phyloP scores from a whole-genome alignment of 2,888 invertebrate species.

The Cantharis rufa region DNA sequence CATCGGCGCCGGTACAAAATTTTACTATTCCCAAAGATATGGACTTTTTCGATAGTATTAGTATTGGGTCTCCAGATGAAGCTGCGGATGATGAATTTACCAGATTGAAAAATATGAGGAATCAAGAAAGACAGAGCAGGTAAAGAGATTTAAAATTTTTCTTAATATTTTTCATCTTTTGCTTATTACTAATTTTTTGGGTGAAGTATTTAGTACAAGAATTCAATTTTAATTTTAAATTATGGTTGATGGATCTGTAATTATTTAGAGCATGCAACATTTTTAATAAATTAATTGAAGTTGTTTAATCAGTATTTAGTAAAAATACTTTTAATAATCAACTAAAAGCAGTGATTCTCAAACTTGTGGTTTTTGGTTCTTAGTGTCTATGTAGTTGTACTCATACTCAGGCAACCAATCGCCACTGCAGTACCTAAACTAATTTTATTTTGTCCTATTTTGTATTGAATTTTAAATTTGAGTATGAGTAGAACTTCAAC shows the following conservation, averaged over 20 bases:
- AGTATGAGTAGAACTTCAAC: not conserved
- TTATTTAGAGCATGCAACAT: not conserved
- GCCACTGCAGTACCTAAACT: too few relatives aligned
- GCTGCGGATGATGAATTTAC: conserved; percentile 69
- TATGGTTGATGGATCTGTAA: not conserved
- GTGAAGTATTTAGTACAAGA: not conserved
- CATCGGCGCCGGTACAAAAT: conserved; percentile 19
- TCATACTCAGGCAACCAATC: not conserved
- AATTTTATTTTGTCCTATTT: too few relatives aligned
- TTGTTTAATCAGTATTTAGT: not conserved
- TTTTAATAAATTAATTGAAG: not conserved
- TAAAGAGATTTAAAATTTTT: not conserved
- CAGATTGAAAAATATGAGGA: conserved; percentile 68
- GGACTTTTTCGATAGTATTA: conserved; percentile 47
- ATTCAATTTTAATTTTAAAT: not conserved
- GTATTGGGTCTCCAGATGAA: conserved; percentile 53
- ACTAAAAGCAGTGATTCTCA: not conserved
- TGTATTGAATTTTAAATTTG: not conserved
- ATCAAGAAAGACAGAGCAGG: conserved; percentile 59
- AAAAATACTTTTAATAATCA: too few relatives aligned
- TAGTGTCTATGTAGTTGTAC: not conserved
- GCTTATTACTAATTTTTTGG: not conserved
- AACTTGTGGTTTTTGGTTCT: not conserved
- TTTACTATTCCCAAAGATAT: conserved; percentile 28
- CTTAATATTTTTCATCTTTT: not conserved